phyloP scores from a whole-genome alignment of 2,113 vertebrate genomes.

The Melanostigma gelatinosum region DNA sequence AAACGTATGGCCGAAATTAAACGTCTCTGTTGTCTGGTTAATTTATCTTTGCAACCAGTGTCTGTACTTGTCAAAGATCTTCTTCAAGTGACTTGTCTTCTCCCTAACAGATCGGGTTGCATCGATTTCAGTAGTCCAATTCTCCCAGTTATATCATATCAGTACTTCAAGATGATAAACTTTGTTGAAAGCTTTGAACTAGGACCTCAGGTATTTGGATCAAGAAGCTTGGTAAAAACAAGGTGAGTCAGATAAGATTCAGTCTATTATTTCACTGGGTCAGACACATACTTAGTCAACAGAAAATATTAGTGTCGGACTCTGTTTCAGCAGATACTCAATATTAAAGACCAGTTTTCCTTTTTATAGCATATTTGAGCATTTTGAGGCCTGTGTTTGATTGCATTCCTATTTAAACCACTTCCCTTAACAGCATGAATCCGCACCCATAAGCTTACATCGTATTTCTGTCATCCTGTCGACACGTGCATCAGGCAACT shows the following conservation, averaged over 20 bases:
- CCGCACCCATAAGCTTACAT: conserved; percentile 29
- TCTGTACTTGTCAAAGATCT: neutral
- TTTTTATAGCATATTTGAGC: neutral
- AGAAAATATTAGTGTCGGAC: neutral
- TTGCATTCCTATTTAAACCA: neutral
- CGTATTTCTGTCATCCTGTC: conserved; percentile 51
- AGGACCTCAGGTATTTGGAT: neutral
- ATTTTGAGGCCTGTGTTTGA: neutral
- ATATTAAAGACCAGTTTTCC: neutral
- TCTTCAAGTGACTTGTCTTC: neutral
- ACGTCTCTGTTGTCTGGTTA: neutral
- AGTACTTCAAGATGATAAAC: neutral
- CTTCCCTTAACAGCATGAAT: neutral
- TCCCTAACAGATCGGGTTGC: neutral
- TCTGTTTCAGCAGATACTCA: neutral
- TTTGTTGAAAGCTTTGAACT: neutral
- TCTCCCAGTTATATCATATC: neutral
- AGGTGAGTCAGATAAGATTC: neutral
- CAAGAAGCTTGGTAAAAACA: neutral
- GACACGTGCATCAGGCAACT: neutral
- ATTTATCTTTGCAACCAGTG: neutral
- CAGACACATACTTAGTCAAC: neutral
- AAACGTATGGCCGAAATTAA: neutral
- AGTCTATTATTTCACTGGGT: neutral
- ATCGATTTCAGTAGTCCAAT: neutral